Percentiles rank a stretch among this genome's conserved stretches.
phyloP scores from a whole-genome alignment of 2,888 invertebrate species.

The Pheosia tremula region DNA sequence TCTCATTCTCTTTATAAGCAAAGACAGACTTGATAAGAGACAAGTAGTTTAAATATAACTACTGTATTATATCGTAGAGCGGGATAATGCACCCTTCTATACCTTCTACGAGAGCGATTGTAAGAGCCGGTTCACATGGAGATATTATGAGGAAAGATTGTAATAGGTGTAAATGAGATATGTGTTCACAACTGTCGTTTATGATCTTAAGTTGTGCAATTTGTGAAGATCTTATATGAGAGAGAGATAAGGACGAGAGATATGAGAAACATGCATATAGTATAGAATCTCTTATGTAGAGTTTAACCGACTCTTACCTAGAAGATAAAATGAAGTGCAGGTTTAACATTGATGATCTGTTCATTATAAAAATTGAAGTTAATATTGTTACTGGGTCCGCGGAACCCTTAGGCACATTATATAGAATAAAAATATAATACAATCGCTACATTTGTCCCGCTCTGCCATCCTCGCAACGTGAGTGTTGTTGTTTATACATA shows the following conservation, averaged over 20 bases:
- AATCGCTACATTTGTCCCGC: slow-evolving; percentile 65
- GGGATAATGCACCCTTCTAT: slow-evolving; percentile 54
- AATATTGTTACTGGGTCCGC: slow-evolving; percentile 59
- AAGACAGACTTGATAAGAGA: slow-evolving; percentile 47
- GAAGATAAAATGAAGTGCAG: not conserved
- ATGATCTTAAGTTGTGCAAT: too few species aligned
- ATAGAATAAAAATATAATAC: slow-evolving; percentile 59
- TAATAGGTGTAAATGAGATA: too few species aligned
- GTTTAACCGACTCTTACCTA: slow-evolving; percentile 3
- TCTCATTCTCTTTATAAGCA: slow-evolving; percentile 11
- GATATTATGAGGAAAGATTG: too few species aligned
- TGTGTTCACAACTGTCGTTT: too few species aligned
- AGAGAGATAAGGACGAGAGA: too few species aligned
- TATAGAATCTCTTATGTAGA: too few species aligned
- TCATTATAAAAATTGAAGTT: slow-evolving; percentile 57
- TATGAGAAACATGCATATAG: too few species aligned
- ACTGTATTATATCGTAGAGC: slow-evolving; percentile 55
- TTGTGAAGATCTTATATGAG: too few species aligned
- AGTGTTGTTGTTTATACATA: slow-evolving; percentile 23
- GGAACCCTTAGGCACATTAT: slow-evolving; percentile 76
- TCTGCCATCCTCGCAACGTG: slow-evolving; percentile 43
- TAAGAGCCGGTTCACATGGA: not conserved
- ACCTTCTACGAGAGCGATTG: not conserved
- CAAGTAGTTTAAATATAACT: slow-evolving; percentile 59
- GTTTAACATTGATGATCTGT: slow-evolving; percentile 16